phyloP scores from a whole-genome alignment of 1,140 invertebrate genomes.

The Holotrichia oblita region DNA sequence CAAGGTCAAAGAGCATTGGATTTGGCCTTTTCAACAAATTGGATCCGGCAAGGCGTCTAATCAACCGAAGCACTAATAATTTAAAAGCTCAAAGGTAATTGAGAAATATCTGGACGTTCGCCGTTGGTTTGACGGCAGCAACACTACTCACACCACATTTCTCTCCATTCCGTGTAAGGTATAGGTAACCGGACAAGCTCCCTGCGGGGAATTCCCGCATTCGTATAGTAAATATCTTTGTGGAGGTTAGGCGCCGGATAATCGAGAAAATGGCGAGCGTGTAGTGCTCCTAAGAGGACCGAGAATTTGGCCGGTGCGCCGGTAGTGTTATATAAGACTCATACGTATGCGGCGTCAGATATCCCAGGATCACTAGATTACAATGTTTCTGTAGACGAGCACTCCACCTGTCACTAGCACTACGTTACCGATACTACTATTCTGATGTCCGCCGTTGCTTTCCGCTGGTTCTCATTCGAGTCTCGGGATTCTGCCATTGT shows the following conservation, averaged over 20 bases:
- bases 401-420: slow-evolving; percentile 42
- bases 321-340: slow-evolving; percentile 21
- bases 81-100: slow-evolving; percentile 39
- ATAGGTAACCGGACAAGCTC: slow-evolving; percentile 37
- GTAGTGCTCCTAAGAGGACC: slow-evolving; percentile 42
- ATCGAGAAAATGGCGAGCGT: slow-evolving; percentile 43
- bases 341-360: slow-evolving; percentile 43
- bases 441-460: slow-evolving; percentile 25
- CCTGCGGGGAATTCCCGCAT: slow-evolving; percentile 39
- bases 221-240: slow-evolving; percentile 41
- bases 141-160: background rate
- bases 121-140: slow-evolving; percentile 26
- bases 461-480: background rate
- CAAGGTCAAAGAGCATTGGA: slow-evolving; percentile 21
- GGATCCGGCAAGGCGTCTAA: slow-evolving; percentile 40
- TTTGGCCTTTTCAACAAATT: slow-evolving; percentile 36
- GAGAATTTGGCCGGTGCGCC: slow-evolving; percentile 5
- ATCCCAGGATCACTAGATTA: slow-evolving; percentile 43
- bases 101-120: slow-evolving; percentile 42
- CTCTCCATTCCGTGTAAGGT: slow-evolving; percentile 29
- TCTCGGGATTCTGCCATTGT: slow-evolving; percentile 33
- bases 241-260: slow-evolving; percentile 41
- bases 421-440: slow-evolving; percentile 38
- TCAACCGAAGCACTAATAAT: slow-evolving; percentile 42
- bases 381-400: slow-evolving; percentile 42